Conservation (phyloP, 2,797 vertebrate genomes). For the Sparidentex hasta region DNA sequence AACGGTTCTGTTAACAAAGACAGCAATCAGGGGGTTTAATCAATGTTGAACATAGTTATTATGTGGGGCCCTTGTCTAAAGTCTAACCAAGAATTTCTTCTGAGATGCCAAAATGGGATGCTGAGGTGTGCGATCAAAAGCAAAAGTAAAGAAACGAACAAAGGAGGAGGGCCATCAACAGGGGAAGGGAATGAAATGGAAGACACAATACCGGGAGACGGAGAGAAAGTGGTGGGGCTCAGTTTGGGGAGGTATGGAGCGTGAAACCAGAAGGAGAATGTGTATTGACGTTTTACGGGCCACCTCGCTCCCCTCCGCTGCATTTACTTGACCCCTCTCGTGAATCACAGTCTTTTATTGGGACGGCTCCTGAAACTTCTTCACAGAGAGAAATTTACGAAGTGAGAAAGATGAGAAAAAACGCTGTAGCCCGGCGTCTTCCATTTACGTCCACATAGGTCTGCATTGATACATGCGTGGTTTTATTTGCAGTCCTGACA, state of each 20-base stretch:
- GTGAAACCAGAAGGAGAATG: conserved; percentile 33
- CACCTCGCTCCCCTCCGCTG: conserved; percentile 11
- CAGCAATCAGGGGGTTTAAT: not conserved
- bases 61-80: not conserved
- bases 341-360: conserved; percentile 64
- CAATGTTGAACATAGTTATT: not conserved
- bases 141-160: not conserved
- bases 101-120: not conserved
- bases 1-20: not conserved
- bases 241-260: not conserved
- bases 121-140: not conserved
- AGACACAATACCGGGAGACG: not conserved
- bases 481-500: not conserved
- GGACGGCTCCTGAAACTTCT: conserved; percentile 37
- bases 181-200: not conserved
- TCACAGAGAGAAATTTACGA: conserved; percentile 33
- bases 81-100: not conserved
- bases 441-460: not conserved
- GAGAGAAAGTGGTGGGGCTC: not conserved
- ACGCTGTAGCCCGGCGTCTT: conserved; percentile 12
- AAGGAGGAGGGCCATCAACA: no score
- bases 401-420: conserved; percentile 36
- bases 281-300: conserved; percentile 37
- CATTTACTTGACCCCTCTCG: conserved; percentile 56
- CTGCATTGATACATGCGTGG: not conserved